Conservation (phyloP, 2,113 vertebrate genomes). For the Odobenus rosmarus region DNA sequence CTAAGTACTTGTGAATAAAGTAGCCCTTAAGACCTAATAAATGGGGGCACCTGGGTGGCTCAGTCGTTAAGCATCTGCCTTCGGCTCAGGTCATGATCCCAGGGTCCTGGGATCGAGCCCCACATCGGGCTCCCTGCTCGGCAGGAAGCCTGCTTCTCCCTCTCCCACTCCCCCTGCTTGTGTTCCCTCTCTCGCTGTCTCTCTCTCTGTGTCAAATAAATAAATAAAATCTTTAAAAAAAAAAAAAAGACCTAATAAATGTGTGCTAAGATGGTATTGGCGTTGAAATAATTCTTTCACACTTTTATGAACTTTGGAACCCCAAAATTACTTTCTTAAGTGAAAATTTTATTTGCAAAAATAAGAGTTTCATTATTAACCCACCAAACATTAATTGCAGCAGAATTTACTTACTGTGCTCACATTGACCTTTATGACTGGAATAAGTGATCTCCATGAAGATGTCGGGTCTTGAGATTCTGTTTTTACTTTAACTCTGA, state of each 20-base stretch:
- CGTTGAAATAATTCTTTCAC: constrained; percentile 40
- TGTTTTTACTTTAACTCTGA: constrained; percentile 93
- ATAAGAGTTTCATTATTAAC: neutral
- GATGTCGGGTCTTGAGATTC: constrained; percentile 94
- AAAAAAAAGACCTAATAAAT: neutral
- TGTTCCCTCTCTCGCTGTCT: no score
- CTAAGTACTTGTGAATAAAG: constrained; percentile 6
- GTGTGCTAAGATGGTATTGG: neutral
- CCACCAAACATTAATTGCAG: neutral
- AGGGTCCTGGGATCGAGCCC: no score
- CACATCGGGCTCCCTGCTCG: no score
- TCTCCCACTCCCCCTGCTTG: no score
- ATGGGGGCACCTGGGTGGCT: no score
- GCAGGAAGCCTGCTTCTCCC: no score
- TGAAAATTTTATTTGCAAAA: constrained; percentile 41
- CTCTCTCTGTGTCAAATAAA: no score
- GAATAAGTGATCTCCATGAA: constrained; percentile 98
- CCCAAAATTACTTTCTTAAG: constrained; percentile 50
- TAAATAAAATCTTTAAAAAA: no score
- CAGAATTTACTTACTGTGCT: constrained; percentile 92
- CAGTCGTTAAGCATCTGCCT: no score
- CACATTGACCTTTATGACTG: constrained; percentile 98
- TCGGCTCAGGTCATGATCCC: no score
- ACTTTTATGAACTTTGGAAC: constrained; percentile 14
- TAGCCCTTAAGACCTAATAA: neutral